These are phyloP conservation scores for Phlogophora meticulosa DNA, from an alignment of 2,888 invertebrate genomes.

Conservation along the genomic window DNA sequence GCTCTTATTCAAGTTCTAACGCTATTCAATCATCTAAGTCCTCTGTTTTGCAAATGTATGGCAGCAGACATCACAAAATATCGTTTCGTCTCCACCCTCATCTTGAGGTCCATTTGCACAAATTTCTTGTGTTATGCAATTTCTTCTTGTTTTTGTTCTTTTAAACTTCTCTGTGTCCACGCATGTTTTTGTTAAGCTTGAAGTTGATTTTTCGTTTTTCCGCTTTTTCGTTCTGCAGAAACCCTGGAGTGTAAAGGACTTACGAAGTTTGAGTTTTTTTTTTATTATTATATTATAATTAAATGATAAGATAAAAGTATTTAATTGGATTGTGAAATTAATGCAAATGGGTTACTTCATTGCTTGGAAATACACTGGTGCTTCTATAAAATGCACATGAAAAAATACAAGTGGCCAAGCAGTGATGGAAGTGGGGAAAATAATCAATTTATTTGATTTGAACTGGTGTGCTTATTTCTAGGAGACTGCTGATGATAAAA, in stretches of 20 bases:
- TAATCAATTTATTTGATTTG: conserved; percentile 73
- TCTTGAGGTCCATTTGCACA: conserved; percentile 89
- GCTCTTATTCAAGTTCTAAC: conserved; percentile 42
- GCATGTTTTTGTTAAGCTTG: conserved; percentile 85
- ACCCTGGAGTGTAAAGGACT: conserved; percentile 58
- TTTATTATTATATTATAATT: conserved; percentile 53
- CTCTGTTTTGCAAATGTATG: conserved; percentile 59
- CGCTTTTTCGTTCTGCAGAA: conserved; percentile 74
- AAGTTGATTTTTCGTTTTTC: conserved; percentile 65
- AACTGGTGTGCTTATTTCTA: conserved; percentile 84
- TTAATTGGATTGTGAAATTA: conserved; percentile 70
- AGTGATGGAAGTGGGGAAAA: conserved; percentile 84
- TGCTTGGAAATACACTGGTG: conserved; percentile 73
- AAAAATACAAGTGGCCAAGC: conserved; percentile 69
- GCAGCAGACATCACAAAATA: conserved; percentile 84
- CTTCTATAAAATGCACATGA: conserved; percentile 4
- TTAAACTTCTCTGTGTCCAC: conserved; percentile 88
- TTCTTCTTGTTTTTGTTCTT: conserved; percentile 75
- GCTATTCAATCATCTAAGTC: conserved; percentile 65
- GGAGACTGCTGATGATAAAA: conserved; percentile 91
- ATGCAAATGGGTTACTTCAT: conserved; percentile 89
- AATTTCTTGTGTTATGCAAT: conserved; percentile 76
- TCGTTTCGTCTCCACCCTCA: conserved; percentile 84
- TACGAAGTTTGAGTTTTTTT: conserved; percentile 61
- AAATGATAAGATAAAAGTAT: conserved; percentile 33